Conservation (phyloP, 1,140 invertebrate genomes). For the Chironomus tepperi region DNA sequence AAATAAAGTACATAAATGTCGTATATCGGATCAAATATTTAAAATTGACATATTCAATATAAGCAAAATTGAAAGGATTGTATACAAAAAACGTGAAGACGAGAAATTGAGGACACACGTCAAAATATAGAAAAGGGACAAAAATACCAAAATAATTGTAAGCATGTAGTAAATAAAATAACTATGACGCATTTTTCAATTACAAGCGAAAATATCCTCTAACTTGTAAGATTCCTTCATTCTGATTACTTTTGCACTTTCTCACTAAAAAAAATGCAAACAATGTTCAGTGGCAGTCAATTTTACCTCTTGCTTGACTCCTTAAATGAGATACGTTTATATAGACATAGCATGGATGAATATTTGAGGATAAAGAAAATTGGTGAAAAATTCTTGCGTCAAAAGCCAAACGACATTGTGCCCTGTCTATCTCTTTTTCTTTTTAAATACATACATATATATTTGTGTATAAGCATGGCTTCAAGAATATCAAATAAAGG, state of each 20-base stretch:
- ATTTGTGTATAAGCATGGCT: background rate
- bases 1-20: background rate
- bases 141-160: background rate
- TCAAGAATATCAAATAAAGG: background rate
- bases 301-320: too few relatives aligned
- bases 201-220: too few relatives aligned
- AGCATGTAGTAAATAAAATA: background rate
- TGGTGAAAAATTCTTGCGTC: background rate
- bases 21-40: background rate
- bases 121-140: background rate
- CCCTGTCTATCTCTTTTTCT: background rate
- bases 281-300: too few relatives aligned
- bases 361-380: background rate
- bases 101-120: background rate
- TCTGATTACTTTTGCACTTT: too few relatives aligned
- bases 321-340: too few relatives aligned
- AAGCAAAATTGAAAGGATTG: background rate
- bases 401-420: background rate
- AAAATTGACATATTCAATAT: conserved; percentile 2
- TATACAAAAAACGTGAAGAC: background rate
- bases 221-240: too few relatives aligned
- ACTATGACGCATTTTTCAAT: too few relatives aligned
- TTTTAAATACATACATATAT: background rate
- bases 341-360: background rate
- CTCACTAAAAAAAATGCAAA: too few relatives aligned